Evolutionary conservation across 1,140 invertebrate genomes (phyloP), one percentile per base, ranked within the genome.

Genomic region (Papilio machaon): DNA sequence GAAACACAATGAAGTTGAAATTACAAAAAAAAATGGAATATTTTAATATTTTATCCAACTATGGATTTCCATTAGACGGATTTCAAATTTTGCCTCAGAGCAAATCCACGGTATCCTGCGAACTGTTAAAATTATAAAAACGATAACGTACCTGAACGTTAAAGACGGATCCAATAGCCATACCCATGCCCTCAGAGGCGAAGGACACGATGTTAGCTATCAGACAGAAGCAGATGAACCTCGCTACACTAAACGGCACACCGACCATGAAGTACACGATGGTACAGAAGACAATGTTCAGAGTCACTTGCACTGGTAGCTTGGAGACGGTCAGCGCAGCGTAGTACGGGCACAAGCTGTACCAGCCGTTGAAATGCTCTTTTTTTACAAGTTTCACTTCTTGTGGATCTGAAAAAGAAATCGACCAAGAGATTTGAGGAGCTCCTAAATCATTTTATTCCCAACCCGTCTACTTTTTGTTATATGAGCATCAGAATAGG

Each of bases 291-390:
- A 96, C 87, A 47, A 95, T 88, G 84, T 96, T 96, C 3, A 96
- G 92, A 0, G 95, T 76, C 11, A 96, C 90, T 87, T 95, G 96
- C 0, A 96, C 85, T 0, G 96, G 96, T 60, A 96, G 81, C 73
- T 95, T 96, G 0, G 97, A 97, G 38, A 98, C 92, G 0, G 96
- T 97, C 79, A 97, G 94, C 0, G 97, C 97, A 35, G 97, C 93
- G 87, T 97, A 98, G 94, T 98, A 98, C 0, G 97, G 96, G 67
- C 96, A 96, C 0, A 98, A 91, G 52, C 96, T 96, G 92, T 98
- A 98, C 97, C 97, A 98, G 83, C 97, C 96, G 91, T 98, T 98
- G 79, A 98, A 96, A 88, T 97, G 96, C 92, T 98, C 97, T 90
- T 97, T 96, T 80, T 97, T 96, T 82, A 98, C 96, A 38, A 98